Evolutionary conservation across 2,888 invertebrate genomes (phyloP).

Genomic region (Oasisia sp.): DNA sequence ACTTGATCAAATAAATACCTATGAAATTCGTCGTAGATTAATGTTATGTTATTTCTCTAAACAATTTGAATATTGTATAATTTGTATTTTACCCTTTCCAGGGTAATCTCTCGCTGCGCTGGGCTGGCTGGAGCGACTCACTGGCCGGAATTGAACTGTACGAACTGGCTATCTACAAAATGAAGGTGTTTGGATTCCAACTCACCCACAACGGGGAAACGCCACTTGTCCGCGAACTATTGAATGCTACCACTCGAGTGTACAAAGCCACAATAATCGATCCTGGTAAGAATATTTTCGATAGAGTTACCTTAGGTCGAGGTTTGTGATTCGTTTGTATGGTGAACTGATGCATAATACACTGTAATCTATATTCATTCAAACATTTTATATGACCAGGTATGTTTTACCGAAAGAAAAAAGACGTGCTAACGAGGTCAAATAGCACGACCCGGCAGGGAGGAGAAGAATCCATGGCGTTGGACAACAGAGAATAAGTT

Average conservation of each 20-base stretch:
- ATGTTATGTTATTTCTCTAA: not conserved
- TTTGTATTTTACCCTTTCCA: not conserved
- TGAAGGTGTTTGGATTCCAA: not conserved
- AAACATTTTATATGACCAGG: too few relatives aligned
- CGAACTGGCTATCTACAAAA: conserved; percentile 21
- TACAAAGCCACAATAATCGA: not conserved
- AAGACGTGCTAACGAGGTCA: too few relatives aligned
- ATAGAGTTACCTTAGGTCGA: not conserved
- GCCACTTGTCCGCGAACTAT: not conserved
- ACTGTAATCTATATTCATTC: too few relatives aligned
- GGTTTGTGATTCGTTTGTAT: too few relatives aligned
- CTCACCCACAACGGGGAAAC: not conserved
- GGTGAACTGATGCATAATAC: too few relatives aligned
- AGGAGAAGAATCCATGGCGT: too few relatives aligned
- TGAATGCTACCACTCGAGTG: not conserved
- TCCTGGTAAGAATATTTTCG: conserved; percentile 5
- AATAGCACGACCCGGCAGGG: too few relatives aligned
- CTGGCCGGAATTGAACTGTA: conserved; percentile 19
- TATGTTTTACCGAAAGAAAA: too few relatives aligned
- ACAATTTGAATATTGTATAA: not conserved
- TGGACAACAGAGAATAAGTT: too few relatives aligned
- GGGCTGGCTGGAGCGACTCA: conserved; percentile 23
- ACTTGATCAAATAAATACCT: too few relatives aligned
- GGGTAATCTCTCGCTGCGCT: not conserved
- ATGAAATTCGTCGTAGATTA: too few relatives aligned